Percentiles rank a stretch among this genome's conserved stretches.
These are phyloP conservation scores for Rhagonycha lutea DNA, from an alignment of 2,888 invertebrate genomes.

Conservation along the genomic window DNA sequence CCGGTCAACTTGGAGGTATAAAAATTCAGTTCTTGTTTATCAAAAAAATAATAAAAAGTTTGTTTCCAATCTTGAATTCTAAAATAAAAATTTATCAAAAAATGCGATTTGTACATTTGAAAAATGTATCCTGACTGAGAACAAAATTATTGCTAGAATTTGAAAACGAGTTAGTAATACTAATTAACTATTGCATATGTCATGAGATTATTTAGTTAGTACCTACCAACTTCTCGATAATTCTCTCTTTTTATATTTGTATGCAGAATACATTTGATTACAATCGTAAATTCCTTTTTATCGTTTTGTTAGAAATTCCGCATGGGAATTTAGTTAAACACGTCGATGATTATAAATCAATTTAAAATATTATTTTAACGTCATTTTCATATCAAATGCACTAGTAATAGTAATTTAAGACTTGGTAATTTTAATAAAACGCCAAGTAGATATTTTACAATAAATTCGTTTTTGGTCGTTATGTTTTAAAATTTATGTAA, in stretches of 20 bases:
- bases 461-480: background rate
- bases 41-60: background rate
- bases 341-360: background rate
- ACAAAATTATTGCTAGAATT: background rate
- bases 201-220: conserved; percentile 7
- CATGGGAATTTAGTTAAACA: background rate
- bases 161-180: conserved; percentile 8
- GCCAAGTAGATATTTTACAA: background rate
- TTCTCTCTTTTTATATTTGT: conserved; percentile 7
- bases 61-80: background rate
- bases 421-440: background rate
- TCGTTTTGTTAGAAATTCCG: conserved; percentile 7
- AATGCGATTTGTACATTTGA: background rate
- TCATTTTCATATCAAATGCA: background rate
- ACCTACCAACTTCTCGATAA: background rate
- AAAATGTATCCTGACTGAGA: background rate
- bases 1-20: background rate
- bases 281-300: conserved; percentile 11
- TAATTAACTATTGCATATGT: conserved; percentile 5
- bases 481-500: background rate
- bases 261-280: conserved; percentile 10
- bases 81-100: background rate
- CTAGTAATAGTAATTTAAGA: background rate
- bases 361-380: background rate
- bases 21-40: background rate